These are phyloP conservation scores for Zapus hudsonius DNA, from an alignment of 2,113 vertebrate genomes.

Conservation along the genomic window DNA sequence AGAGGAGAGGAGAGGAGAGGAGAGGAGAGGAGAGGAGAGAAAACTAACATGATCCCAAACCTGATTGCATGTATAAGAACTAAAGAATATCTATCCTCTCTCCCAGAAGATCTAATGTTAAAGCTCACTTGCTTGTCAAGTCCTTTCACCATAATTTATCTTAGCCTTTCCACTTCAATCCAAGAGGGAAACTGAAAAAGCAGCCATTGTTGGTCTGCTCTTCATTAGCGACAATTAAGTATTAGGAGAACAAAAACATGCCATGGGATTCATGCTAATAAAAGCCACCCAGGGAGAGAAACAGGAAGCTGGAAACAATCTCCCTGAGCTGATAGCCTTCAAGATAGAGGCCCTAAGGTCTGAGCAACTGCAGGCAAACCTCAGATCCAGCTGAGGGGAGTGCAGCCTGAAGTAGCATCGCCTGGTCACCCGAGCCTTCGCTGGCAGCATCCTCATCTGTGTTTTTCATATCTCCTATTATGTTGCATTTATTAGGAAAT, in stretches of 20 bases:
- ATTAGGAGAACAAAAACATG: slow-evolving; percentile 86
- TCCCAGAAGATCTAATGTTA: slow-evolving; percentile 48
- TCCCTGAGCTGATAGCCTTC: slow-evolving; percentile 74
- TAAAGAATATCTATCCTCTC: slow-evolving; percentile 17
- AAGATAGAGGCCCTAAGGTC: not conserved
- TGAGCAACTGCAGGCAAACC: not conserved
- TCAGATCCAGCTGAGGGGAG: not conserved
- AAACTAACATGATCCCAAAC: not conserved
- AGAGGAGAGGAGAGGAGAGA: too few relatives aligned
- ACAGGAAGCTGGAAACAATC: slow-evolving; percentile 81
- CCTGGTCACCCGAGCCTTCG: slow-evolving; percentile 50
- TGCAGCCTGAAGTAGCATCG: slow-evolving; percentile 33
- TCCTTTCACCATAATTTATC: slow-evolving; percentile 72
- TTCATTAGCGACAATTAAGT: slow-evolving; percentile 88
- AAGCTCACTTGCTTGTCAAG: slow-evolving; percentile 38
- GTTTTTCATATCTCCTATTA: slow-evolving; percentile 74
- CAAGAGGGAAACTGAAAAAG: slow-evolving; percentile 76
- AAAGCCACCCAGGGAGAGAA: slow-evolving; percentile 87
- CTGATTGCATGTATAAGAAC: slow-evolving; percentile 49
- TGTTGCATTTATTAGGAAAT: slow-evolving; percentile 79
- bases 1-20: too few relatives aligned
- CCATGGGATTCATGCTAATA: slow-evolving; percentile 84
- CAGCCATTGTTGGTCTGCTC: slow-evolving; percentile 84
- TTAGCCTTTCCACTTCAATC: slow-evolving; percentile 75
- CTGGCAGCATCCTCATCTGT: slow-evolving; percentile 75